Base-by-base conservation (phyloP, 53 echinoderm and acorn worm genomes). In the Astropecten irregularis region DNA sequence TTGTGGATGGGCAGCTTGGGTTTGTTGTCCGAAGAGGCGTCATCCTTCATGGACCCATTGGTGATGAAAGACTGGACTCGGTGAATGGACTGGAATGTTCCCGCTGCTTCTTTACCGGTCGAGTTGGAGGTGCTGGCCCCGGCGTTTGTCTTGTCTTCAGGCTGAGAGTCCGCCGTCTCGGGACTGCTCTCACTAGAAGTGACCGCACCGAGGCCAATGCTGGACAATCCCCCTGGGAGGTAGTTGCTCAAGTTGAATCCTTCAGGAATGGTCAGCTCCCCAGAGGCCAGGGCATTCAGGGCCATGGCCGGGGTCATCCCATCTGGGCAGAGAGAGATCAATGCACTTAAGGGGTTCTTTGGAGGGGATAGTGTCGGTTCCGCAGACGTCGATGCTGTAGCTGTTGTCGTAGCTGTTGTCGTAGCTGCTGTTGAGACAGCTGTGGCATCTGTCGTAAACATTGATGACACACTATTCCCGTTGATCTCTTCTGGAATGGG, bases 61-160 rank as follows among this genome's bases (percentile, higher is more conserved):
- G 89, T 95, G 38, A 95, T 88, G 73, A 91, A 95, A 3, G 91
- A 89, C 8, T 89, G 91, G 71, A 95, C 95, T 61, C 89, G 84
- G n/a, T 95, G 89, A 40, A 95, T 82, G 61, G 95, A 83, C 53
- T 89, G 87, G 8, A 38, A 26, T 4, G 65, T 49, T 4, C 34
- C 39, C 10, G 50, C 9, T 3, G 50, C 9, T 11, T 58, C 81
- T 16, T 38, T 55, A 10, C 46, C 29, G 29, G 36, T 60, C 6
- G n/a, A 10, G n/a, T 63, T 63, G 0, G 77, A 56, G 39, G 54
- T 54, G 21, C 36, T 34, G 4, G 56, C 70, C n/a, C 69, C 53
- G 3, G n/a, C 34, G 30, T 54, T 44, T 7, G 64, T 38, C 16
- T 66, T 8, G 29, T 56, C 48, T 44, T 31, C 38, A 27, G 39